Base-by-base conservation (phyloP, 2,797 vertebrate genomes). In the Falco peregrinus region DNA sequence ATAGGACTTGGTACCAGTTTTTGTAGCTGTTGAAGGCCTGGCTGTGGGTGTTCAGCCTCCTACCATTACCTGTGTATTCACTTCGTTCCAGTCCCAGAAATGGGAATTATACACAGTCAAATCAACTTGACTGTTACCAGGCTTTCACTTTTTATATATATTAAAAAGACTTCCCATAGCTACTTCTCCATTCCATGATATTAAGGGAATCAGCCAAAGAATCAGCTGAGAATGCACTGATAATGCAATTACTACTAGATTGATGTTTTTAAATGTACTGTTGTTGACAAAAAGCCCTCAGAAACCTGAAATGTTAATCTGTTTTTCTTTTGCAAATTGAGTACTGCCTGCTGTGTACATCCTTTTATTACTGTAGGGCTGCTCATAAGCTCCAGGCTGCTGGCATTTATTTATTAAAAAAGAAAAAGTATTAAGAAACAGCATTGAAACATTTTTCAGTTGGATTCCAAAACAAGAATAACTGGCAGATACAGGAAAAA, bases 241-340 rank as follows among this genome's bases (percentile, higher is more conserved):
- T 97, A 95, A 95, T 88, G 95, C 85, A 96, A 96, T 96, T 96
- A 95, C 91, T 90, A 50, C 77, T 88, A 96, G 96, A 97, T 47
- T 97, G 96, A 97, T 95, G 91, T 84, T 94, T 95, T 88, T 25
- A 96, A 96, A 96, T 91, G 79, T 92, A 93, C 89, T 90, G 95
- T 74, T 95, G 89, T 96, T 96, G 96, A 96, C 96, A 95, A 97
- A 97, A 96, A 93, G 94, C 96, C 95, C 96, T 96, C 96, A 96
- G 96, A 97, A 96, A 97, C 93, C 94, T 90, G 95, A 94, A 96
- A 96, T 93, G 93, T 96, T 96, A 95, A 96, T 96, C 93, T 96
- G 93, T 96, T 97, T 96, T 96, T 95, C 94, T 95, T 96, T 96
- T 95, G 88, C 93, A 96, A 97, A 97, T 96, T 96, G 96, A 96